A percentile compares a stretch with the other conserved stretches of the same genome.
Evolutionary conservation across 2,113 vertebrate species (phyloP).

Genomic region (Scatophagus argus): DNA sequence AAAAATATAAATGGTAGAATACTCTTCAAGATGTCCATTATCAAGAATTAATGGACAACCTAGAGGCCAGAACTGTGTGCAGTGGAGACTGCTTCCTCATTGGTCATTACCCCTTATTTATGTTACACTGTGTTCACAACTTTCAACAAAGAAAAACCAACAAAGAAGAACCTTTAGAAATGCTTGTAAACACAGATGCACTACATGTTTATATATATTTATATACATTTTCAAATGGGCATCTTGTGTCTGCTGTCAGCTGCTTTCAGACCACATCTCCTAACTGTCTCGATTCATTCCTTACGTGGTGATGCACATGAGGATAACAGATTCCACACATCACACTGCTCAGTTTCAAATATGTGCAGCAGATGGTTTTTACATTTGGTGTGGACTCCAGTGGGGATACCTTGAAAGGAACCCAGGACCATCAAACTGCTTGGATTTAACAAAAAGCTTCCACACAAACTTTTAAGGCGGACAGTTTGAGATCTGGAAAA

Average conservation of each 20-base stretch:
- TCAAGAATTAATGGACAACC: too few species aligned
- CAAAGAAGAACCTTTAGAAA: too few species aligned
- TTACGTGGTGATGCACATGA: neutral
- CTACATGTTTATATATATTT: too few species aligned
- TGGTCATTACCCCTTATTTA: too few species aligned
- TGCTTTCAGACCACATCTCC: neutral
- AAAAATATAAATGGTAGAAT: too few species aligned
- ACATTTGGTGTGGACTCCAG: conserved; percentile 2
- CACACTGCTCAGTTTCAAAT: neutral
- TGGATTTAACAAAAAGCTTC: neutral
- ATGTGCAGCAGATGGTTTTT: conserved; percentile 16
- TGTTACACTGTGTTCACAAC: too few species aligned
- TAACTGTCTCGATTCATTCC: neutral
- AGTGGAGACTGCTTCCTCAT: too few species aligned
- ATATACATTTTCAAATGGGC: too few species aligned
- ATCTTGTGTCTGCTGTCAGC: neutral
- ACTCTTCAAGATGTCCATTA: too few species aligned
- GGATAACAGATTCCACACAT: neutral
- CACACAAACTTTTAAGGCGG: neutral
- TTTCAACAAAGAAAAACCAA: too few species aligned
- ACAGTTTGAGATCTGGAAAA: neutral
- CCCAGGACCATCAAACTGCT: neutral
- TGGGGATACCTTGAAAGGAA: neutral
- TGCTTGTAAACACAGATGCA: too few species aligned
- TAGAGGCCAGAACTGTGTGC: too few species aligned